Conservation (phyloP, 2,888 invertebrate genomes). For the Cryptocephalus primarius region DNA sequence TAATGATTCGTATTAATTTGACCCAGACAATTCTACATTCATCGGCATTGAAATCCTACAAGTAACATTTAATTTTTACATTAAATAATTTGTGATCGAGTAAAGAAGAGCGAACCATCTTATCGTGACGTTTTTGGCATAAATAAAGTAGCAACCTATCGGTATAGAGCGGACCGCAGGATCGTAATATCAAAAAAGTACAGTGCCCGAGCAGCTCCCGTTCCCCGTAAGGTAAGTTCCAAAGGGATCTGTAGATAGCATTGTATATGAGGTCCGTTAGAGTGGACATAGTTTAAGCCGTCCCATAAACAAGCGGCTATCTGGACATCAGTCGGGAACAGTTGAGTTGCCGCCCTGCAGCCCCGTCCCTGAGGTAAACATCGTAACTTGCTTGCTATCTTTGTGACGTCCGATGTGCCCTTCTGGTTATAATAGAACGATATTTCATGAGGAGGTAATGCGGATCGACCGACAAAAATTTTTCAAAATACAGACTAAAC, state of each 20-base stretch:
- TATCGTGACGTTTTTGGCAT: conserved; percentile 1
- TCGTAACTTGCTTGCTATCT: conserved; percentile 35
- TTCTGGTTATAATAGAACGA: no score
- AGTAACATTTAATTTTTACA: no score
- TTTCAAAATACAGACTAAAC: no score
- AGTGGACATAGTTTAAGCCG: conserved; percentile 40
- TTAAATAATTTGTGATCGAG: no score
- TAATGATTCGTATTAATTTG: no score
- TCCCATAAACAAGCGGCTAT: conserved; percentile 39
- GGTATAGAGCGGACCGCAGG: no score
- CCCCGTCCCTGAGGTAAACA: conserved; percentile 38
- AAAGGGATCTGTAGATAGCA: conserved; percentile 38
- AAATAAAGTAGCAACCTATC: conserved; percentile 9
- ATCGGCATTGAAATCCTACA: no score
- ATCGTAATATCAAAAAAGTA: neutral
- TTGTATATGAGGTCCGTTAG: conserved; percentile 40
- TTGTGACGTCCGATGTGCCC: conserved; percentile 10
- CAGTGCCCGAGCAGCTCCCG: conserved; percentile 7
- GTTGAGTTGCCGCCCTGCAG: conserved; percentile 24
- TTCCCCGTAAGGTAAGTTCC: conserved; percentile 27
- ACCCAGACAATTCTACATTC: no score
- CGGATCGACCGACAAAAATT: no score
- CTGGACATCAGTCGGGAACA: conserved; percentile 39
- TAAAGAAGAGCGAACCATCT: no score
- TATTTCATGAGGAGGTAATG: no score